Base-by-base conservation (phyloP, 2,888 invertebrate genomes). In the Microctonus brassicae region DNA sequence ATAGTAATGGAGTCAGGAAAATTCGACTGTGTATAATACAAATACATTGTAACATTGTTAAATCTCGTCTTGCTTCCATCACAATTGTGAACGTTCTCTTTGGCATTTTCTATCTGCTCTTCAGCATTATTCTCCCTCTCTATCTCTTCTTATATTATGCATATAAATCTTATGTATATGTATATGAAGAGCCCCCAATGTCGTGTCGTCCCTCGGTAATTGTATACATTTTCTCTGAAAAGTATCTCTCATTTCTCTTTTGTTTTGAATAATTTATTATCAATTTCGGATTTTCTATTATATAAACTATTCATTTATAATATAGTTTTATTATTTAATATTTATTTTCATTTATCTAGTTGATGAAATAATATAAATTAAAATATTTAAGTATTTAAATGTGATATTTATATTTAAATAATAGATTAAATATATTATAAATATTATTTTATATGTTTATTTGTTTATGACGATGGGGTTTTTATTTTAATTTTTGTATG, bases 1-100 rank as follows among this genome's bases (percentile, higher is more conserved):
- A 74, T 55, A 75, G 72, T n/a, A n/a, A n/a, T 68, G 76, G 72
- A 73, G 75, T 65, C 75, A 29, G 29, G 29, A 7, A 29, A 7
- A 29, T 5, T 29, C 29, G 7, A 29, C 29, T 3, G 29, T 29
- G 7, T 29, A 29, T 29, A 29, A 73, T 78, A 79, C 78, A 80
- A 82, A 81, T 81, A 82, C 81, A 83, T 84, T 83, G 82, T 81
- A 84, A 84, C 85, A 83, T 83, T 85, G 84, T 85, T 84, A 83
- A 84, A 83, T 84, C 82, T 83, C 83, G 75, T 79, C 26, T 55
- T 81, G 80, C 80, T 82, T 86, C 84, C 81, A 83, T 84, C 83
- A 83, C 76, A 83, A 81, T 78, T 82, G 77, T 74, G 63, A 36
- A 53, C 65, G 42, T 20, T 71, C 64, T 58, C 64, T 47, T 62